phyloP scores from a whole-genome alignment of 35 echinoderm and acorn worm genomes.

The Chiridota heheva region DNA sequence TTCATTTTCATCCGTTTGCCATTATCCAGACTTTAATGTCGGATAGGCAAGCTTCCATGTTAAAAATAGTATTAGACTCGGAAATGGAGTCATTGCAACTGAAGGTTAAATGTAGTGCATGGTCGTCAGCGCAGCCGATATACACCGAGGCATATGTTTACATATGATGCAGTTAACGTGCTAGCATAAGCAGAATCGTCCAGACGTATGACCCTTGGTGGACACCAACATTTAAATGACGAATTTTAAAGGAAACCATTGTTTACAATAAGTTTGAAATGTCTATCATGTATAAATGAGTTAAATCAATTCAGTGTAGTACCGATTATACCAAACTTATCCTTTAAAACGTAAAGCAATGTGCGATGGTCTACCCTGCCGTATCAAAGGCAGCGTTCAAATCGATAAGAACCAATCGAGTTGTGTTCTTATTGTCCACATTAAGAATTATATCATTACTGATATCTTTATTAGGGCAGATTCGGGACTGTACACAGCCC shows the following conservation, averaged over 20 bases:
- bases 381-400: neutral
- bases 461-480: constrained; percentile 11
- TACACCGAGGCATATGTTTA: constrained; percentile 12
- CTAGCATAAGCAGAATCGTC: constrained; percentile 22
- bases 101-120: neutral
- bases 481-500: neutral
- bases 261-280: constrained; percentile 4
- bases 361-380: no score
- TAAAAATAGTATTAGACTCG: no score
- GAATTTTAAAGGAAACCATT: constrained; percentile 5
- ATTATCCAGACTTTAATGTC: no score
- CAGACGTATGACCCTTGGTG: constrained; percentile 15
- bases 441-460: constrained; percentile 3
- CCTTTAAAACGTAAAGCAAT: no score
- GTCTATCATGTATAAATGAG: constrained; percentile 15
- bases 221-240: neutral
- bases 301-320: neutral
- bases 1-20: no score
- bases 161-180: neutral
- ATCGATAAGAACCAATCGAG: constrained; percentile 28
- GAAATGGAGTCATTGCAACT: neutral
- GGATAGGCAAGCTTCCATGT: no score
- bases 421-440: constrained; percentile 20
- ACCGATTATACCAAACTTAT: neutral
- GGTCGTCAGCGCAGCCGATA: constrained; percentile 17